phyloP scores from a whole-genome alignment of 2,113 vertebrate species.

The Pelusios castaneus region DNA sequence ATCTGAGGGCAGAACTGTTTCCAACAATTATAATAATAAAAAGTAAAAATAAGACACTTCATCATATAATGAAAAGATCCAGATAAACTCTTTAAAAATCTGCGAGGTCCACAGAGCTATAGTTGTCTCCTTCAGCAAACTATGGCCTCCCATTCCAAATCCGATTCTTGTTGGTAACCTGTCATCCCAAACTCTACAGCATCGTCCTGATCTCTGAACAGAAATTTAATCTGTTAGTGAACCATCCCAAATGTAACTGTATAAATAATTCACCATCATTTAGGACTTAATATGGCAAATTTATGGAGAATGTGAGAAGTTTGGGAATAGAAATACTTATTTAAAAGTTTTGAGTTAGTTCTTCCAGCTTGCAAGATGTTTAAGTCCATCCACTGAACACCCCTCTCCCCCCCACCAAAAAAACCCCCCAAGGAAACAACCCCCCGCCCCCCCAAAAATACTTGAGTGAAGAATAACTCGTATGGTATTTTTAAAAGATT shows the following conservation, averaged over 20 bases:
- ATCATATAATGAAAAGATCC: background rate
- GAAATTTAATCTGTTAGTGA: background rate
- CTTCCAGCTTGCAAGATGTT: background rate
- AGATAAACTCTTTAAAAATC: background rate
- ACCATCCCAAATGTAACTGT: background rate
- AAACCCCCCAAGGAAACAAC: no score
- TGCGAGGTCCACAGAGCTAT: background rate
- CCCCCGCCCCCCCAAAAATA: no score
- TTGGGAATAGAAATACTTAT: background rate
- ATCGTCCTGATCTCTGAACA: background rate
- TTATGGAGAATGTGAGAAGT: background rate
- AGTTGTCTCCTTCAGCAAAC: background rate
- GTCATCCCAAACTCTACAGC: background rate
- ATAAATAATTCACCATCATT: background rate
- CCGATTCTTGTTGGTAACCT: accelerated
- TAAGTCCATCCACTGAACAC: no score
- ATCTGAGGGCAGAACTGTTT: background rate
- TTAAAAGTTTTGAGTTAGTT: background rate
- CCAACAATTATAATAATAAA: background rate
- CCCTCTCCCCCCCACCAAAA: no score
- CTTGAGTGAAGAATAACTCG: no score
- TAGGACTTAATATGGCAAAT: background rate
- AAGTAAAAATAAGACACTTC: background rate
- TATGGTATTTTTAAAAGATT: background rate
- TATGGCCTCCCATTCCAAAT: background rate